Evolutionary conservation across 2,888 invertebrate species (phyloP).

Genomic region (Tortricodes alternella): DNA sequence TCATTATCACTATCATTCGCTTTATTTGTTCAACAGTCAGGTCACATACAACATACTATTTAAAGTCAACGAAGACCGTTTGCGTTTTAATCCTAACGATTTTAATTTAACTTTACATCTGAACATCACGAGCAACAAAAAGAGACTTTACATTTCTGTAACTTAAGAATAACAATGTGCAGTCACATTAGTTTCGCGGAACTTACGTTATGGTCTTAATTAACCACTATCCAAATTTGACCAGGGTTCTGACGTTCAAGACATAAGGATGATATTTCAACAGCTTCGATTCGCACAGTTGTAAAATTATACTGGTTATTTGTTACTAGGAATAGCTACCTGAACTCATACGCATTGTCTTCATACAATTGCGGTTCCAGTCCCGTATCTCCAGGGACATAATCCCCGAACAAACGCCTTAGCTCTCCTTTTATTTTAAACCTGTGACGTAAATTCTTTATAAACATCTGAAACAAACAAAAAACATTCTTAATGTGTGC

Average conservation of each 20-base stretch:
- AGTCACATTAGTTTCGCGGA: constrained; percentile 51
- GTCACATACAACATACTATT: neutral
- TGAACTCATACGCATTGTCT: constrained; percentile 68
- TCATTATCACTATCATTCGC: neutral
- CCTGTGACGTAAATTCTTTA: constrained; percentile 61
- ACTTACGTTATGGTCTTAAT: constrained; percentile 37
- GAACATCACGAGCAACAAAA: constrained; percentile 15
- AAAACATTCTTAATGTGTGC: neutral
- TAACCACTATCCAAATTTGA: constrained; percentile 1
- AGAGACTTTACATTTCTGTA: constrained; percentile 27
- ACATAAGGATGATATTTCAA: constrained; percentile 38
- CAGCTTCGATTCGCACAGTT: constrained; percentile 29
- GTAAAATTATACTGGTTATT: constrained; percentile 43
- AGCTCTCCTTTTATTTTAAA: constrained; percentile 65
- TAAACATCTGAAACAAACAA: neutral
- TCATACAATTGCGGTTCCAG: constrained; percentile 62
- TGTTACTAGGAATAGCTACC: constrained; percentile 63
- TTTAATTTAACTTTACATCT: constrained; percentile 26
- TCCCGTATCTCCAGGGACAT: constrained; percentile 56
- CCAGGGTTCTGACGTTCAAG: neutral
- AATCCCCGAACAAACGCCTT: constrained; percentile 69
- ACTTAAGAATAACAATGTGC: constrained; percentile 38
- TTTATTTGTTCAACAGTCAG: neutral
- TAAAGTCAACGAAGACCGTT: neutral
- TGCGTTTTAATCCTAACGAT: constrained; percentile 5